phyloP scores from a whole-genome alignment of 2,113 vertebrate genomes.

The Thunnus maccoyii region DNA sequence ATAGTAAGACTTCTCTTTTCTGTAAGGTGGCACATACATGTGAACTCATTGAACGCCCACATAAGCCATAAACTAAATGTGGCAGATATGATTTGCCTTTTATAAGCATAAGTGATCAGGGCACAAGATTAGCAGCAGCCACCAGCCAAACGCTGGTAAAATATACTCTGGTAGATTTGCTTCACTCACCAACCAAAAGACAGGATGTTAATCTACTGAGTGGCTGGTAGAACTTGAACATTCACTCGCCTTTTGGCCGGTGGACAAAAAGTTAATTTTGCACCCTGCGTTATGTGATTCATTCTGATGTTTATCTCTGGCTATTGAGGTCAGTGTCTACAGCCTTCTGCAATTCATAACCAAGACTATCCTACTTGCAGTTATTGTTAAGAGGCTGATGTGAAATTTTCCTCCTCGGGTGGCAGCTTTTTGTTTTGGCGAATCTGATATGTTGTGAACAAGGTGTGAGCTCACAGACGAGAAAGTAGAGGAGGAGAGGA shows the following conservation, averaged over 20 bases:
- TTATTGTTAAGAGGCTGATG: background rate
- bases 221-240: too few relatives aligned
- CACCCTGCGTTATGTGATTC: background rate
- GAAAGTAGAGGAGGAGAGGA: background rate
- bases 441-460: background rate
- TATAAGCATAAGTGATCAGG: too few relatives aligned
- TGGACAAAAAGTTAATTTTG: too few relatives aligned
- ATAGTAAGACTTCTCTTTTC: conserved; percentile 28
- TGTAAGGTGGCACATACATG: background rate
- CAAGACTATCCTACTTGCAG: background rate
- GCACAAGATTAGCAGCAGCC: too few relatives aligned
- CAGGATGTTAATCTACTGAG: too few relatives aligned
- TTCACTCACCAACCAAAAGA: too few relatives aligned
- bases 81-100: background rate
- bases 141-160: too few relatives aligned
- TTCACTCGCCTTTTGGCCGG: too few relatives aligned
- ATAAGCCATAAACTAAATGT: background rate
- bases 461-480: background rate
- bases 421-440: background rate
- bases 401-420: background rate
- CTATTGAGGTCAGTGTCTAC: background rate
- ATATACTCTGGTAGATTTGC: too few relatives aligned
- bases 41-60: background rate
- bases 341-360: background rate
- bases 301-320: background rate